Evolutionary conservation across 2,888 invertebrate species (phyloP), one percentile per base, ranked within the genome.

Genomic region (Melinaea marsaeus): DNA sequence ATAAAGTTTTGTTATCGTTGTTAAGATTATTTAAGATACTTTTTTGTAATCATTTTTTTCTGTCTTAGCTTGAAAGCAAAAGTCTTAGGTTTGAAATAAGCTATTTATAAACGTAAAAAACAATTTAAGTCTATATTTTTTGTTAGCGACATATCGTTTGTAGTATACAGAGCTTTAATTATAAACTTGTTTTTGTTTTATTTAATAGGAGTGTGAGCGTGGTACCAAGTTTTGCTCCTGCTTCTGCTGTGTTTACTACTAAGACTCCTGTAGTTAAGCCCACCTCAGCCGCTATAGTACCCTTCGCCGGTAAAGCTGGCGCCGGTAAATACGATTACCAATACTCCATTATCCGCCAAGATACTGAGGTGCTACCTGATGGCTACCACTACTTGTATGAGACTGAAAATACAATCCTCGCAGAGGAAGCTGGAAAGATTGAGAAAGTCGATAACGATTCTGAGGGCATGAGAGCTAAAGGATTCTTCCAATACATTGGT

Each of bases 321-420:
- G 54, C 71, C 13, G 76, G 78, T 13, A 69, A 75, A 70, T 89
- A 86, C 72, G 78, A 89, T 34, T 88, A 90, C 78, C 83, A 86
- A 70, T 85, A 79, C 68, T 86, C 88, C 42, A 86, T 90, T 73
- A 84, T 90, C 69, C 88, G 90, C 46, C 84, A 86, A 71, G 89
- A 90, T 54, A 77, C 72, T 13, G 85, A 90, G 0, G 69, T 85
- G 9, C 42, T 60, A 0, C 77, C 83, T 32, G 89, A 90, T 2
- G 88, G 90, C 34, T 90, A 90, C 77, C 90, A 88, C 73, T 90
- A 87, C 74, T 78, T 88, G 13, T 90, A 89, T 66, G 89, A 90
- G 72, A 90, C 90, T n/a, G 87, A 89, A 67, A 90, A 90, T 79
- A 90, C 84, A 65, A 90, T 90, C 68, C 83, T 86, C 13, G 88